A percentile compares a stretch with the other conserved stretches of the same genome.
Evolutionary conservation across 2,797 vertebrate genomes (phyloP).

Genomic region (Peromyscus aztecus): DNA sequence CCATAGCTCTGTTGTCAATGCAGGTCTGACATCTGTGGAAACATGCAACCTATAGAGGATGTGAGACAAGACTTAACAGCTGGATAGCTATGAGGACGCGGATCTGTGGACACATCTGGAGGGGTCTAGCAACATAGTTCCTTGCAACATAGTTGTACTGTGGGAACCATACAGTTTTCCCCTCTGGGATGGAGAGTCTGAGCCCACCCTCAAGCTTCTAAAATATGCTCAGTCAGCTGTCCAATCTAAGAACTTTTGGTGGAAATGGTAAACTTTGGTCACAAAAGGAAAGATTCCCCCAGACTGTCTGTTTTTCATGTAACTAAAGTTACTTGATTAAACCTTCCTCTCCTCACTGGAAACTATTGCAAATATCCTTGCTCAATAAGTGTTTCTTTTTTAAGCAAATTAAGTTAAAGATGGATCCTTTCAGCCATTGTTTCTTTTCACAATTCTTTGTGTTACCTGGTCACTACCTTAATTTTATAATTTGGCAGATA

Average conservation of each 20-base stretch:
- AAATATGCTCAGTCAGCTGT: not conserved
- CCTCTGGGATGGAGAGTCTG: not conserved
- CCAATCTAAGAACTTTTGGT: not conserved
- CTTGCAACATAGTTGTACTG: not conserved
- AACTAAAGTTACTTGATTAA: not conserved
- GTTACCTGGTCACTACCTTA: not conserved
- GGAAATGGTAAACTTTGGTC: not conserved
- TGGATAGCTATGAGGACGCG: not conserved
- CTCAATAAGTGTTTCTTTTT: not conserved
- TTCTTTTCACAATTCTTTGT: constrained; percentile 24
- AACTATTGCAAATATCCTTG: constrained; percentile 26
- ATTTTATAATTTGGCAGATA: constrained; percentile 21
- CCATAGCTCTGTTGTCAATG: not conserved
- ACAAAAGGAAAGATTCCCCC: not conserved
- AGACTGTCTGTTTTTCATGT: not conserved
- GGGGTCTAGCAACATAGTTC: not conserved
- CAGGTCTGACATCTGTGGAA: not conserved
- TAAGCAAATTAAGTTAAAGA: constrained; percentile 36
- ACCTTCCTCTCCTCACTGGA: constrained; percentile 5
- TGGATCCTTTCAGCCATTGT: not conserved
- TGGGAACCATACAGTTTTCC: not conserved
- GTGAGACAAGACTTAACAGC: not conserved
- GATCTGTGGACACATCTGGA: not conserved
- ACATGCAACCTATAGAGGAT: not conserved
- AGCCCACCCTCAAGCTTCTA: not conserved